Base-by-base conservation (phyloP, 2,888 invertebrate species). In the Leistus spinibarbis region DNA sequence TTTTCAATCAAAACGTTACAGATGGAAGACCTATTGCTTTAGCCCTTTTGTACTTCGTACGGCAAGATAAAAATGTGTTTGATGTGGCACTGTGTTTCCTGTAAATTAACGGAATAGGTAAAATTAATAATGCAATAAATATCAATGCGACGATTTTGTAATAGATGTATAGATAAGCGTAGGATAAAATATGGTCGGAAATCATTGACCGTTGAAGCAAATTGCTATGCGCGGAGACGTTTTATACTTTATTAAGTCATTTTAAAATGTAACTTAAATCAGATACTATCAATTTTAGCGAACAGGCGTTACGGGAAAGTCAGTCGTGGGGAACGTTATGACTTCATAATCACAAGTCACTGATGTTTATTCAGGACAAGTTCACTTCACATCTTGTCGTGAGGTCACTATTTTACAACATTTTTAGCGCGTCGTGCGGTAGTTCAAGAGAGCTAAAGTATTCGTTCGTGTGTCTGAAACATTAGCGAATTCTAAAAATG, bases 241-340 rank as follows among this genome's bases (percentile, higher is more conserved):
- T 53, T 71, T 24, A 71, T 72, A 27, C 27, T 72, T 72, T 72
- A 72, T 72, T n/a, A 72, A 72, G 72, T 54, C 54, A 65, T 72
- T 71, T 72, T 16, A 73, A 73, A 57, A 66, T 67, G 60, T 67
- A 60, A 19, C 23, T 53, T 73, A 67, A 60, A 56, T 66, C 62
- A 57, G 73, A 73, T 73, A 67, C 40, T 57, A 73, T 73, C 73
- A 73, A 67, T 73, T 73, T 73, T 13, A 57, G 20, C 67, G 67
- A 66, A 73, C 62, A 67, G 73, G 73, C 66, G 67, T 67, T 53
- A 16, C 66, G 19, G 71, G 17, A 40, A 5, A 71, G 54, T 23
- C 73, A 67, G 60, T 73, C 67, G 67, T 73, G 73, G 20, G 67
- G 73, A 73, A 73, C 73, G 54, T 53, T 54, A 73, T 53, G 62